Percentiles rank a stretch among this genome's conserved stretches.
These are phyloP conservation scores for Cosmia trapezina DNA, from an alignment of 2,888 invertebrate species.

Conservation along the genomic window DNA sequence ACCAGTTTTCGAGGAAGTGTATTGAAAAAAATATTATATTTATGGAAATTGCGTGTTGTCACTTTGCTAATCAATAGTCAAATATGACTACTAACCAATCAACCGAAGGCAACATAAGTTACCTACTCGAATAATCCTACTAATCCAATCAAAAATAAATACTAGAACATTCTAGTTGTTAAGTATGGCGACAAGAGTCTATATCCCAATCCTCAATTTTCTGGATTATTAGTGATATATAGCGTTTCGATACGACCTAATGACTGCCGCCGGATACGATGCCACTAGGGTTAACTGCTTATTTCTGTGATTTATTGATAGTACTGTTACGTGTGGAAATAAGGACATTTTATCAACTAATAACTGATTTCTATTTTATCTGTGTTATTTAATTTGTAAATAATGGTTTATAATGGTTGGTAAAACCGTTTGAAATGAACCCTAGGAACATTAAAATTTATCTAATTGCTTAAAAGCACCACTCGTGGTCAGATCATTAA, in stretches of 20 bases:
- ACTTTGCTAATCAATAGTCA: no score
- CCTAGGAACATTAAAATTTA: no score
- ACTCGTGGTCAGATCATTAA: conserved; percentile 34
- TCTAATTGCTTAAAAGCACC: neutral
- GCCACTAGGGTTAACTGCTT: conserved; percentile 54
- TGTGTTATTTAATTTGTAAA: no score
- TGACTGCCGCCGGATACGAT: conserved; percentile 55
- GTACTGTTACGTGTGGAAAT: conserved; percentile 29
- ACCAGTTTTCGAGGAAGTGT: no score
- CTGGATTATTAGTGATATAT: conserved; percentile 54
- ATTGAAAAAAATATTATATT: no score
- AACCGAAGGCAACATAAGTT: no score
- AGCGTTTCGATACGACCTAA: conserved; percentile 46
- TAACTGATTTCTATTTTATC: conserved; percentile 14
- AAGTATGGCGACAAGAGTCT: conserved; percentile 19
- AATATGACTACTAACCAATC: no score
- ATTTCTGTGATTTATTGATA: conserved; percentile 50
- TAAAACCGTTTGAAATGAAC: neutral
- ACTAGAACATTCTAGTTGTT: conserved; percentile 11
- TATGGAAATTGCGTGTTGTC: no score
- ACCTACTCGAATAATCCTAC: neutral
- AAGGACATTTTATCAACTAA: conserved; percentile 35
- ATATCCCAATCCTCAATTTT: conserved; percentile 41
- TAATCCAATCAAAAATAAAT: neutral
- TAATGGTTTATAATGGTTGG: neutral